These are phyloP conservation scores for Blera fallax DNA, from an alignment of 2,888 invertebrate genomes.

Conservation along the genomic window DNA sequence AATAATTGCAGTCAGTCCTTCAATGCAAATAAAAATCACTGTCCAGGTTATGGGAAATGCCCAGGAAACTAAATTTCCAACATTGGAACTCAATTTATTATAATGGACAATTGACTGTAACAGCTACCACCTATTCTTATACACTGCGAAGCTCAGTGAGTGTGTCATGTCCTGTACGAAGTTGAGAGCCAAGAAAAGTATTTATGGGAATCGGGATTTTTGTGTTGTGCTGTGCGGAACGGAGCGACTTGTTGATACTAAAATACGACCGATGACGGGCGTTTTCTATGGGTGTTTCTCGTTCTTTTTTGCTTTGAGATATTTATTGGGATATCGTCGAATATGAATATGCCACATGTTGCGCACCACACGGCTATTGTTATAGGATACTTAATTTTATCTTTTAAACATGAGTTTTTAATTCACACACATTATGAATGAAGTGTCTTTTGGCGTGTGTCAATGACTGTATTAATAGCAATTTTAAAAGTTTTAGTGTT, in stretches of 20 bases:
- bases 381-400: constrained; percentile 37
- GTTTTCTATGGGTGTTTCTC: constrained; percentile 39
- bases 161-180: constrained; percentile 58
- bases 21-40: constrained; percentile 36
- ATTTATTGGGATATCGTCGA: constrained; percentile 54
- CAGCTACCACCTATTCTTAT: constrained; percentile 32
- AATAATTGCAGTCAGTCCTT: constrained; percentile 4
- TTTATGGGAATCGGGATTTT: constrained; percentile 43
- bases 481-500: background rate
- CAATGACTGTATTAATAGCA: too few relatives aligned
- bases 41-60: constrained; percentile 24
- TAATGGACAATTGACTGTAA: constrained; percentile 44
- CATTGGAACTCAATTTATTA: constrained; percentile 54
- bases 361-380: constrained; percentile 28
- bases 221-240: constrained; percentile 34
- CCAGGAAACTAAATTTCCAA: constrained; percentile 38
- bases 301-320: constrained; percentile 13
- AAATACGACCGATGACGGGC: constrained; percentile 21
- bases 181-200: constrained; percentile 52
- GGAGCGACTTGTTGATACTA: constrained; percentile 65
- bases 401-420: constrained; percentile 8
- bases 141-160: constrained; percentile 43
- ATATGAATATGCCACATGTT: constrained; percentile 65
- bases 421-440: background rate
- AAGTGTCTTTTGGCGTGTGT: background rate